A percentile compares a stretch with the other conserved stretches of the same genome.
Conservation (phyloP, 2,797 vertebrate genomes). For the Spheniscus humboldti region DNA sequence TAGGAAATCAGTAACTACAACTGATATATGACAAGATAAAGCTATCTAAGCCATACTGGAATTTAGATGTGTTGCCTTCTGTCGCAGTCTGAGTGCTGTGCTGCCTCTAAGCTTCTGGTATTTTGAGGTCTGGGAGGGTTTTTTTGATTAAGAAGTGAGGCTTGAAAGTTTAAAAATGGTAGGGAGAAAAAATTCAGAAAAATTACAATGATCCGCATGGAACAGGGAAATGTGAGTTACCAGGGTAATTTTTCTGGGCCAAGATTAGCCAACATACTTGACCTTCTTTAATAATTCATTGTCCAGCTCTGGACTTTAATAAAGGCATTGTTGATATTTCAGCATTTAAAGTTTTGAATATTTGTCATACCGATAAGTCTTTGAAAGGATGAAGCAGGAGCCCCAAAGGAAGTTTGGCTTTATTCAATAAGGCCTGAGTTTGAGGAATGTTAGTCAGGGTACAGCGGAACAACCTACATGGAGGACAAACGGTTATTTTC, state of each 20-base stretch:
- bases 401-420: conserved; percentile 96
- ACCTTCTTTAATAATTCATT: not conserved
- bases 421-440: conserved; percentile 93
- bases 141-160: not conserved
- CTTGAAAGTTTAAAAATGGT: not conserved
- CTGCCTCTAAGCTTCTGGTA: not conserved
- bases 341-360: not conserved
- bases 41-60: not conserved
- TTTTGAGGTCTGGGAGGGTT: not conserved
- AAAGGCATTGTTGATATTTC: not conserved
- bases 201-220: not conserved
- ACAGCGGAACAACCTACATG: conserved; percentile 87
- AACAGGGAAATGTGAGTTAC: not conserved
- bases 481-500: conserved; percentile 59
- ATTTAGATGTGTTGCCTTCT: not conserved
- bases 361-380: conserved; percentile 89
- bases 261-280: not conserved
- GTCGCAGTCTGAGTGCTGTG: not conserved
- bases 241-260: not conserved
- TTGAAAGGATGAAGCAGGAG: conserved; percentile 97
- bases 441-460: conserved; percentile 96
- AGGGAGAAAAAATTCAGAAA: not conserved
- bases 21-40: not conserved
- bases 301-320: not conserved
- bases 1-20: not conserved